Evolutionary conservation across 2,888 invertebrate genomes (phyloP).

Genomic region (Nymphalis polychloros): DNA sequence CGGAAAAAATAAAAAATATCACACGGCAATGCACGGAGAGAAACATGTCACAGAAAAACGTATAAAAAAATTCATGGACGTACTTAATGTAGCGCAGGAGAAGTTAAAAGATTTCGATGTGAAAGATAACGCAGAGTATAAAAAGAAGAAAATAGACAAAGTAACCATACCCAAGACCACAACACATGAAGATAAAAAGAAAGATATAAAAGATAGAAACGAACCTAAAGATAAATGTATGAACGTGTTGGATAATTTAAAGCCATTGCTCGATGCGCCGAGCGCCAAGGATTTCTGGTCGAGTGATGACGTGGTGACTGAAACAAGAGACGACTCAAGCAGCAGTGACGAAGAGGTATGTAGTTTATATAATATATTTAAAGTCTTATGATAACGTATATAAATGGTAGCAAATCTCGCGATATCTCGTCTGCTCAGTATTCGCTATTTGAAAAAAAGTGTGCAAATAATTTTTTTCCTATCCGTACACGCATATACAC

Average conservation of each 20-base stretch:
- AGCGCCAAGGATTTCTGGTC: constrained; percentile 73
- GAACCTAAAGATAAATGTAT: constrained; percentile 34
- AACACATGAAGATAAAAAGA: constrained; percentile 41
- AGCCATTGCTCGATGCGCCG: constrained; percentile 62
- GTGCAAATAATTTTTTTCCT: too few species aligned
- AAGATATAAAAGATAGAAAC: constrained; percentile 37
- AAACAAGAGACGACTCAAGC: constrained; percentile 53
- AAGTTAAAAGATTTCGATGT: constrained; percentile 49
- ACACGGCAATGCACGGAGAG: constrained; percentile 66
- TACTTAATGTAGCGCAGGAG: constrained; percentile 50
- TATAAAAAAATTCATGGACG: constrained; percentile 53
- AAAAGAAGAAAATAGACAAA: constrained; percentile 43
- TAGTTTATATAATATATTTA: constrained; percentile 9
- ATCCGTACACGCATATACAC: too few species aligned
- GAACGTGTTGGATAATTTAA: constrained; percentile 50
- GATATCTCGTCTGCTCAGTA: too few species aligned
- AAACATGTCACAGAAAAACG: constrained; percentile 56
- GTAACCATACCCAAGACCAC: constrained; percentile 17
- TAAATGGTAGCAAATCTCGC: too few species aligned
- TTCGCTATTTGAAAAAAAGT: too few species aligned
- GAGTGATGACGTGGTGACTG: constrained; percentile 39
- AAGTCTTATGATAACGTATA: too few species aligned
- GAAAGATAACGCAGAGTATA: constrained; percentile 39
- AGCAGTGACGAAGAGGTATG: constrained; percentile 74
- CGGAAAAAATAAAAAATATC: constrained; percentile 60